Conservation (phyloP, 2,888 invertebrate species). For the Tachina grossa region DNA sequence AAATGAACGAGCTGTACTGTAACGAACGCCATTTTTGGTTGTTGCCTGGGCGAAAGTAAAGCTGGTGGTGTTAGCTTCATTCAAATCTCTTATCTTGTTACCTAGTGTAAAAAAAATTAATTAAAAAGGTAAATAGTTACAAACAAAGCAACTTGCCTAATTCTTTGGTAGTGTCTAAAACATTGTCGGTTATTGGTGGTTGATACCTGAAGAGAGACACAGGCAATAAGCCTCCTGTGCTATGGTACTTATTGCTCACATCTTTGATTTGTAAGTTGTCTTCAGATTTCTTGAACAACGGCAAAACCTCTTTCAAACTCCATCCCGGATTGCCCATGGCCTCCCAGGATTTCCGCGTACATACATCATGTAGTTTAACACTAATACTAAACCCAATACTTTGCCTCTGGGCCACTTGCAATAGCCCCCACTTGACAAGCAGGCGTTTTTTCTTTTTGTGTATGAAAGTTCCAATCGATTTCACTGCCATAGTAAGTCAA, state of each 20-base stretch:
- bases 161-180: constrained; percentile 90
- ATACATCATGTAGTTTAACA: constrained; percentile 98
- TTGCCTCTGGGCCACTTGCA: constrained; percentile 95
- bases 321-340: constrained; percentile 93
- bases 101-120: constrained; percentile 82
- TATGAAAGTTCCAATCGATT: constrained; percentile 94
- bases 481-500: constrained; percentile 93
- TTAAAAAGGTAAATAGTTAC: background rate
- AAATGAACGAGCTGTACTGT: constrained; percentile 92
- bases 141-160: constrained; percentile 84
- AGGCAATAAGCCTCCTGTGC: constrained; percentile 89
- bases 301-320: constrained; percentile 94
- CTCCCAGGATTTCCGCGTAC: constrained; percentile 96
- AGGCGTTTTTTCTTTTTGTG: constrained; percentile 91
- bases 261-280: constrained; percentile 87
- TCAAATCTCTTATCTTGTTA: constrained; percentile 87
- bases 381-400: constrained; percentile 95
- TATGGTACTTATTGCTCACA: constrained; percentile 85
- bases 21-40: constrained; percentile 91
- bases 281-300: constrained; percentile 94
- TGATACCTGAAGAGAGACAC: constrained; percentile 93
- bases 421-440: constrained; percentile 87
- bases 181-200: constrained; percentile 90
- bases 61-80: constrained; percentile 91
- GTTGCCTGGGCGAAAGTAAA: constrained; percentile 95